phyloP scores from a whole-genome alignment of 2,113 vertebrate genomes.

The Rhipidura dahli region DNA sequence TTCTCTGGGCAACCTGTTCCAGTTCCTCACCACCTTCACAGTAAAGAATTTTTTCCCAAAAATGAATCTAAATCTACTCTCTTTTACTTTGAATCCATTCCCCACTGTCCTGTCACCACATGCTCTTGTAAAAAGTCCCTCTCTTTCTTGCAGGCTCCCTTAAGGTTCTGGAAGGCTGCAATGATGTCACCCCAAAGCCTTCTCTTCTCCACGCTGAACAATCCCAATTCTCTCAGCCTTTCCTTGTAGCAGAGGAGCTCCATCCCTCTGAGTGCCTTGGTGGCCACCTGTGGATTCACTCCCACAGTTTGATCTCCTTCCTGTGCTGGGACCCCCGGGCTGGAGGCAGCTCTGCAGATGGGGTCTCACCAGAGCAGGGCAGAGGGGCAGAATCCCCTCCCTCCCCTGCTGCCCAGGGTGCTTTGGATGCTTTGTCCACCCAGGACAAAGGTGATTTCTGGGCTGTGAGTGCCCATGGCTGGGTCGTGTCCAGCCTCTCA shows the following conservation, averaged over 20 bases:
- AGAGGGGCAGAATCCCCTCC: neutral
- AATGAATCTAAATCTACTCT: neutral
- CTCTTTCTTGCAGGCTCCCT: neutral
- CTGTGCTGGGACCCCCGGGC: neutral
- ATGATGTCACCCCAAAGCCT: neutral
- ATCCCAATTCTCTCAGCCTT: neutral
- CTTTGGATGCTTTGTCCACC: neutral
- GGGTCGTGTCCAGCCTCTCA: neutral
- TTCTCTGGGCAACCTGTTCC: neutral
- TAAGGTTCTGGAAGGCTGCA: neutral
- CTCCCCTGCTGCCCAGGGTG: fast-evolving
- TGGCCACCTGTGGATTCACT: neutral
- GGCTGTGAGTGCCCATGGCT: neutral
- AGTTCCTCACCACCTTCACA: neutral
- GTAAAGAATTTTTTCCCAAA: neutral
- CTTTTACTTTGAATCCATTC: neutral
- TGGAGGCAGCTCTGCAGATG: neutral
- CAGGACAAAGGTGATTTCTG: neutral
- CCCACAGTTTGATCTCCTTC: neutral
- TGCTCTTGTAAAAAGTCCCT: neutral
- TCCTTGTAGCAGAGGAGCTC: neutral
- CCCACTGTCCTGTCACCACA: neutral
- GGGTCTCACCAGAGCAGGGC: fast-evolving
- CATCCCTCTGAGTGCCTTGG: neutral
- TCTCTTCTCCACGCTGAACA: neutral